phyloP scores from a whole-genome alignment of 2,888 invertebrate species.

The Lucinisca nassula region DNA sequence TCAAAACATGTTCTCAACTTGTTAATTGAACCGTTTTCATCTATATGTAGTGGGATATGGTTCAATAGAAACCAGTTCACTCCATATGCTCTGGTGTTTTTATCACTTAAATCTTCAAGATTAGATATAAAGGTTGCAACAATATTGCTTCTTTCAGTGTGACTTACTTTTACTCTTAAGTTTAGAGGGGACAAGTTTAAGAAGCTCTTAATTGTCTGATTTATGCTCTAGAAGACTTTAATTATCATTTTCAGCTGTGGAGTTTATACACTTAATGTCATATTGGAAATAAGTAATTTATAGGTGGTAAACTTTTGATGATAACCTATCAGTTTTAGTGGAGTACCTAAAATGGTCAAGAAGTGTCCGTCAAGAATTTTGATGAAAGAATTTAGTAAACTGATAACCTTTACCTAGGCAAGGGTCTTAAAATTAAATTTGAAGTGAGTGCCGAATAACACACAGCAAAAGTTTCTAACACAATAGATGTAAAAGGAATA shows the following conservation, averaged over 20 bases:
- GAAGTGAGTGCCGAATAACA: too few species aligned
- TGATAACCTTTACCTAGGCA: neutral
- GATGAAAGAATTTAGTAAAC: conserved; percentile 9
- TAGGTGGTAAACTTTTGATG: neutral
- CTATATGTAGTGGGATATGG: neutral
- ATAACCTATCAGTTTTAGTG: conserved; percentile 3
- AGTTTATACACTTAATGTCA: conserved; percentile 12
- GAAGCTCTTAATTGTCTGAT: neutral
- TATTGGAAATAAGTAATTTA: conserved; percentile 13
- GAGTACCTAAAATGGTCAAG: neutral
- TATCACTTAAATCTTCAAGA: neutral
- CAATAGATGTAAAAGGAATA: too few species aligned
- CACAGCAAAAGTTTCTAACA: too few species aligned
- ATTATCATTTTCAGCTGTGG: neutral
- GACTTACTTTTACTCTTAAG: neutral
- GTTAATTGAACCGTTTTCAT: conserved; percentile 9
- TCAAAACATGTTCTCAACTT: neutral
- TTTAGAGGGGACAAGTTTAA: conserved; percentile 9
- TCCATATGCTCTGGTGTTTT: neutral
- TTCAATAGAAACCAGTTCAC: neutral
- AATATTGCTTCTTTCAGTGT: neutral
- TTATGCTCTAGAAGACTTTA: neutral
- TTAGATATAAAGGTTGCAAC: neutral
- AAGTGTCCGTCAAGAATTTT: neutral
- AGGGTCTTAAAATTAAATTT: neutral